Percentiles rank a stretch among this genome's conserved stretches.
phyloP scores from a whole-genome alignment of 2,113 vertebrate genomes.

The Polypterus senegalus region DNA sequence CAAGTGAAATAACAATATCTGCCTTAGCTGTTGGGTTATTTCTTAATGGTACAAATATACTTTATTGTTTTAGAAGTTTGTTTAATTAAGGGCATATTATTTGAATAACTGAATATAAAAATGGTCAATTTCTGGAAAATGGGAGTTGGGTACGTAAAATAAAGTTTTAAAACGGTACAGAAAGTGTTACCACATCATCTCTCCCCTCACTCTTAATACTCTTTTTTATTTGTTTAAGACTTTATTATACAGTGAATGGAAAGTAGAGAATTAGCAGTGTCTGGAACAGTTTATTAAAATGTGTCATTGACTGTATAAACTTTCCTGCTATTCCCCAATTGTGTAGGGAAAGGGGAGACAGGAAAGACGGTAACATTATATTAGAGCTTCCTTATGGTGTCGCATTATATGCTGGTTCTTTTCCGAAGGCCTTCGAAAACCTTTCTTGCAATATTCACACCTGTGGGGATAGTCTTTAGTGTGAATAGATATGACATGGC shows the following conservation, averaged over 20 bases:
- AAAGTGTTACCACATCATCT: background rate
- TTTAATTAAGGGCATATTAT: no score
- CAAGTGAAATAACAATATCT: no score
- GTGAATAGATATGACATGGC: slow-evolving; percentile 98
- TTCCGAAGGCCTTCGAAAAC: slow-evolving; percentile 92
- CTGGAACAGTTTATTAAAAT: slow-evolving; percentile 47
- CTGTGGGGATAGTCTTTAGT: slow-evolving; percentile 98
- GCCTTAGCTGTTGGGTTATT: no score
- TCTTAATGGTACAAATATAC: no score
- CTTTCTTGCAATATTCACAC: slow-evolving; percentile 97
- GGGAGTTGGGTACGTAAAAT: no score
- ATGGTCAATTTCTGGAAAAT: no score
- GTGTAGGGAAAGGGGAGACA: slow-evolving; percentile 16
- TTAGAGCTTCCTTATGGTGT: slow-evolving; percentile 91
- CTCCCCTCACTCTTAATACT: slow-evolving; percentile 8
- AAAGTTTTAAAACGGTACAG: no score
- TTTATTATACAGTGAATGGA: slow-evolving; percentile 57
- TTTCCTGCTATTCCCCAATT: slow-evolving; percentile 28
- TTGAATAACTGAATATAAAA: no score
- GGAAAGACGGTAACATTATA: slow-evolving; percentile 40
- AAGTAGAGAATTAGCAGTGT: slow-evolving; percentile 37
- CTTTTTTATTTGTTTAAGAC: slow-evolving; percentile 27
- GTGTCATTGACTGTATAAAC: slow-evolving; percentile 15
- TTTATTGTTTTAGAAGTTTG: no score
- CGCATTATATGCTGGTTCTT: slow-evolving; percentile 98